phyloP scores from a whole-genome alignment of 2,113 vertebrate species.

The Pimephales promelas region DNA sequence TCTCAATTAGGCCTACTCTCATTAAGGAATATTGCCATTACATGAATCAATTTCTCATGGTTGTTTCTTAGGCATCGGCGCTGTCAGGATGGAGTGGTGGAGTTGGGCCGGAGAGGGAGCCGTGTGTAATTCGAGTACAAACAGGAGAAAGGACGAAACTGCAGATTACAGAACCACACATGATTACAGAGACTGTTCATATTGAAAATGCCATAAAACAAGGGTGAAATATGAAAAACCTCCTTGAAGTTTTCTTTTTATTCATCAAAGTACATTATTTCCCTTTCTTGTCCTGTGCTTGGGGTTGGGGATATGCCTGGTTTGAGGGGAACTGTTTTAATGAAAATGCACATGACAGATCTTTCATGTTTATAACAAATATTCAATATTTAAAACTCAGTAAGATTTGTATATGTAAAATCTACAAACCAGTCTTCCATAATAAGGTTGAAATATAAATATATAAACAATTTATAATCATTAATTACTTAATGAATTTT shows the following conservation, averaged over 20 bases:
- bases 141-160: background rate
- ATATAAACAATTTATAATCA: background rate
- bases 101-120: constrained; percentile 1
- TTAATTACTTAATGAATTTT: too few species aligned
- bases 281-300: background rate
- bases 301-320: background rate
- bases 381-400: background rate
- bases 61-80: constrained; percentile 61
- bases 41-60: constrained; percentile 68
- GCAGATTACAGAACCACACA: constrained; percentile 31
- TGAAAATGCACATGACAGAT: background rate
- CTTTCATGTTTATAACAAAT: background rate
- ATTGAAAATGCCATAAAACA: constrained; percentile 15
- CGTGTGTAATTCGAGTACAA: constrained; percentile 29
- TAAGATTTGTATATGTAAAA: background rate
- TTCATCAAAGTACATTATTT: background rate
- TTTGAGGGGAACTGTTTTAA: background rate
- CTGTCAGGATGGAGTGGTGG: constrained; percentile 44
- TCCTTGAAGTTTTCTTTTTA: background rate
- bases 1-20: constrained; percentile 75
- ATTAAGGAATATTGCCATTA: constrained; percentile 74
- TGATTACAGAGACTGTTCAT: constrained; percentile 33
- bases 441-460: background rate
- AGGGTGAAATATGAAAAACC: constrained; percentile 19
- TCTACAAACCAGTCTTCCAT: background rate